Conservation (phyloP, 1,140 invertebrate genomes). For the Copidosoma floridanum region DNA sequence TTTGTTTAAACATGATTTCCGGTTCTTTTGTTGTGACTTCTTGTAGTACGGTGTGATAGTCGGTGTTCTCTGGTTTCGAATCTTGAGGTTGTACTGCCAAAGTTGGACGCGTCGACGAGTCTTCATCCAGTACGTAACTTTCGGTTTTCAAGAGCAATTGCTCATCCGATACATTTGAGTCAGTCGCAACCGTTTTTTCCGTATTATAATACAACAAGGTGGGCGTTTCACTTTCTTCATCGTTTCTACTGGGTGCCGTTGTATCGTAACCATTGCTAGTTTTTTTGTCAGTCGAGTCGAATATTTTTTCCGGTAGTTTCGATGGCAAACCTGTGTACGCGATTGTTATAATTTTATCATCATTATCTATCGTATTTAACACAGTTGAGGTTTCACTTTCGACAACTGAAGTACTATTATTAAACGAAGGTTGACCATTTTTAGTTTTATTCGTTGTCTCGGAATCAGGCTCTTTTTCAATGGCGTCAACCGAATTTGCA, state of each 20-base stretch:
- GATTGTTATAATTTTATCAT: no score
- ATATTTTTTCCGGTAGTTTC: neutral
- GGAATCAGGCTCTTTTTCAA: no score
- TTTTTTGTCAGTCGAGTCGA: neutral
- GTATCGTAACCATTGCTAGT: neutral
- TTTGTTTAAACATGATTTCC: neutral
- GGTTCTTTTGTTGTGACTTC: conserved; percentile 5
- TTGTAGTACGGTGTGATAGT: neutral
- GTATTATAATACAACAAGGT: neutral
- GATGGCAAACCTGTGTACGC: neutral
- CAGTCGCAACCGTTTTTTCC: neutral
- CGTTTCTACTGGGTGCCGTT: neutral
- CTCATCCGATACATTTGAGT: neutral
- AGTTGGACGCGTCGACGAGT: neutral
- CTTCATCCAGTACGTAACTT: neutral
- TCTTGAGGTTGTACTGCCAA: neutral
- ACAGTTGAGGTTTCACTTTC: no score
- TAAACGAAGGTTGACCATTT: no score
- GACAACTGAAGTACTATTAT: no score
- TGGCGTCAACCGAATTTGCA: no score
- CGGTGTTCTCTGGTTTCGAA: neutral
- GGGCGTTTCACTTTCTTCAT: neutral
- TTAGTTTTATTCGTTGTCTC: no score
- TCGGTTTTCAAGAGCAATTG: no score
- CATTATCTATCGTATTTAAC: no score